Evolutionary conservation across 2,113 vertebrate species (phyloP).

Genomic region (Salvelinus namaycush): DNA sequence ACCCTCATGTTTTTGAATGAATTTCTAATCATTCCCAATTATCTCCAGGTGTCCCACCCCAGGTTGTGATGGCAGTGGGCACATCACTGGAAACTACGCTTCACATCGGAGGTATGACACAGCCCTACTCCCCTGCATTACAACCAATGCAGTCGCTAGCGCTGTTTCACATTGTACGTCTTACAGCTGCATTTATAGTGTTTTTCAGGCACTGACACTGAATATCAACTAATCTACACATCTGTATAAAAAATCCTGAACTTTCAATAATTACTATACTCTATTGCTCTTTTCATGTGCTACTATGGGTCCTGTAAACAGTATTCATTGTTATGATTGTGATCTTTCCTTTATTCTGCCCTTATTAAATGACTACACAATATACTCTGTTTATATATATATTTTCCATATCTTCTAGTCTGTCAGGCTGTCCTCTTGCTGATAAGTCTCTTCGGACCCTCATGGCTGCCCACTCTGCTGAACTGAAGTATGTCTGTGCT

Average conservation of each 20-base stretch:
- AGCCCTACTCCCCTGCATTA: background rate
- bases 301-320: slow-evolving; percentile 4
- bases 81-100: slow-evolving; percentile 98
- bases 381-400: slow-evolving; percentile 43
- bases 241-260: slow-evolving; percentile 2
- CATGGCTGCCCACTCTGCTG: slow-evolving; percentile 99
- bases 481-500: slow-evolving; percentile 98
- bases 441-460: slow-evolving; percentile 99
- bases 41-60: slow-evolving; percentile 91
- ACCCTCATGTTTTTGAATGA: background rate
- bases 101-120: slow-evolving; percentile 93
- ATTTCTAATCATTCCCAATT: slow-evolving; percentile 3
- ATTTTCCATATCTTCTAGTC: slow-evolving; percentile 86
- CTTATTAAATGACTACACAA: slow-evolving; percentile 18
- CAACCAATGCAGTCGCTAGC: background rate
- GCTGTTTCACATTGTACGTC: background rate
- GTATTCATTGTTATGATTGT: background rate
- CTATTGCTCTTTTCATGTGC: slow-evolving; percentile 26
- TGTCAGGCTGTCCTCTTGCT: slow-evolving; percentile 99
- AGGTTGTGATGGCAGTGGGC: slow-evolving; percentile 97
- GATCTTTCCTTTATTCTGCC: slow-evolving; percentile 2
- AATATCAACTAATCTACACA: background rate
- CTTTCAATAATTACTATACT: slow-evolving; percentile 22
- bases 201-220: background rate
- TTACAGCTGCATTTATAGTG: background rate